Evolutionary conservation across 1,140 invertebrate species (phyloP).

Genomic region (Polyergus mexicanus): DNA sequence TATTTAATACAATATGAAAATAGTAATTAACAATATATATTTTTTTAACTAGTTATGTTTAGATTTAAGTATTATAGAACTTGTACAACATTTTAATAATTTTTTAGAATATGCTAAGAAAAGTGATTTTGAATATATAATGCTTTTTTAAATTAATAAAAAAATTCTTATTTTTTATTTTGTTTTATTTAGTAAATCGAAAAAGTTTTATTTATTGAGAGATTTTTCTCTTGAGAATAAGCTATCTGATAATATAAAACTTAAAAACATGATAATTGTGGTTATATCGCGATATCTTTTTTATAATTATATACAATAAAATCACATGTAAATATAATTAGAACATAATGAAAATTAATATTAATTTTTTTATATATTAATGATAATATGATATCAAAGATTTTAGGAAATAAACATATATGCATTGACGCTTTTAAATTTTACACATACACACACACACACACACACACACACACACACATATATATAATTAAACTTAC

Average conservation of each 20-base stretch:
- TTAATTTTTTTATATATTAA: neutral
- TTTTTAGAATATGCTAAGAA: neutral
- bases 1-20: neutral
- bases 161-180: neutral
- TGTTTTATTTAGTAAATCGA: neutral
- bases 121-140: neutral
- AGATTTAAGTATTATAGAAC: neutral
- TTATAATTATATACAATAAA: neutral
- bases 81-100: neutral
- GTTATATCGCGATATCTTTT: neutral
- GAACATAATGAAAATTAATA: neutral
- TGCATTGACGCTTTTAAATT: neutral
- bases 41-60: constrained; percentile 12
- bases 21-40: constrained; percentile 34
- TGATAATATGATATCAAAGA: neutral
- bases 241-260: neutral
- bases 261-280: neutral
- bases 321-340: neutral
- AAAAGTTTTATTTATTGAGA: neutral
- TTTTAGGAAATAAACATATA: neutral
- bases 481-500: neutral
- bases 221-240: neutral
- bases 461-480: too few species aligned
- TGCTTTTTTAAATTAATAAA: neutral
- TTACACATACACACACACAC: neutral